These are phyloP conservation scores for Epinotia demarniana DNA, from an alignment of 2,888 invertebrate species.

Conservation along the genomic window DNA sequence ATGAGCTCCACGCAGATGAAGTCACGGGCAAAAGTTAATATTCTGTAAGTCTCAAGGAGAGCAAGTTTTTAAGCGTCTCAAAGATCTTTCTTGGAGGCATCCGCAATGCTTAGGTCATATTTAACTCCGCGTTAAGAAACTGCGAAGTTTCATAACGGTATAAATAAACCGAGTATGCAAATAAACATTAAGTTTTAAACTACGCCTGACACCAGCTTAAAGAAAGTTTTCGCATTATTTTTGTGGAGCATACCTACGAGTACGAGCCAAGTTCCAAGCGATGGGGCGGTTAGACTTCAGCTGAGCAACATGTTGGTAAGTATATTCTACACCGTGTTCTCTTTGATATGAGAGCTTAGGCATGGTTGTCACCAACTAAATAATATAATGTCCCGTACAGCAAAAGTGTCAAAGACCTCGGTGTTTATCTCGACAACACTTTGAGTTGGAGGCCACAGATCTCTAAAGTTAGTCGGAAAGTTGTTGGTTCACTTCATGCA, in stretches of 20 bases:
- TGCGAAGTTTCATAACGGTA: constrained; percentile 41
- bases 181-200: constrained; percentile 63
- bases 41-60: neutral
- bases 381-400: too few relatives aligned
- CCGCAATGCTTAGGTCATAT: neutral
- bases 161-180: constrained; percentile 52
- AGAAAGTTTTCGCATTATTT: constrained; percentile 73
- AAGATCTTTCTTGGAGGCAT: neutral
- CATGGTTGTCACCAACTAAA: too few relatives aligned
- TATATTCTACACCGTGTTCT: neutral
- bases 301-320: neutral
- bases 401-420: too few relatives aligned
- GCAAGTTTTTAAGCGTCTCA: neutral
- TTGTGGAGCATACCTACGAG: constrained; percentile 58
- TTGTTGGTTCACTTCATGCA: too few relatives aligned
- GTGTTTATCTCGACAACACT: too few relatives aligned
- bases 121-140: constrained; percentile 17
- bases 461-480: too few relatives aligned
- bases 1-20: too few relatives aligned
- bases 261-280: neutral
- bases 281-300: neutral
- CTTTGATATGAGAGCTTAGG: too few relatives aligned
- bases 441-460: too few relatives aligned
- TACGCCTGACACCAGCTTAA: constrained; percentile 59
- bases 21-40: neutral